Base-by-base conservation (phyloP, 2,113 vertebrate species). In the Mugil cephalus region DNA sequence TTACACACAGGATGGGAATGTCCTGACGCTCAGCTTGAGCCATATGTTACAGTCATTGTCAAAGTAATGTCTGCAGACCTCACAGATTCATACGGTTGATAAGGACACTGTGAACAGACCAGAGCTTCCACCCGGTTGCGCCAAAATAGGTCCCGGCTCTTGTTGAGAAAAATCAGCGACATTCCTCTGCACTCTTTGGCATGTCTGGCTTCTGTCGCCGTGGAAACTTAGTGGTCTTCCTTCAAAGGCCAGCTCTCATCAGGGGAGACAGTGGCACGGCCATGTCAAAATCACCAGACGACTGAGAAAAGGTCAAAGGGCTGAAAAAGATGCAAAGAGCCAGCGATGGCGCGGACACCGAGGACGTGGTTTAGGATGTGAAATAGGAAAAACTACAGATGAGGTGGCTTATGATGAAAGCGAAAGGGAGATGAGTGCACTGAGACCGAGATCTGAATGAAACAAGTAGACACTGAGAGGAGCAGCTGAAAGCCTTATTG, bases 241-340 rank as follows among this genome's bases (percentile, higher is more conserved):
- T 88, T 93, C 88, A 91, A 93, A 92, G 88, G 76, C 51, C 66
- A 6, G 61, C 71, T 87, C 81, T 87, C 85, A 81, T 59, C 14
- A 7, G 34, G 55, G 50, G 72, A 89, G 86, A 86, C 81, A 88
- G 88, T 85, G 56, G 75, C 90, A 90, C 15, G 1, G 63, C 48
- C 74, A 34, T 87, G 92, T 88, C 80, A 93, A 86, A 93, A 89
- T 81, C 77, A 79, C 58, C 90, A 93, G 70, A 60, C 21, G 12
- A 61, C 70, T 79, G 90, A 89, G 88, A 93, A 92, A 89, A 86
- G 83, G 88, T 80, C 78, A 89, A 60, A 81, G 84, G 75, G 67
- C 60, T 45, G 69, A 53, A 69, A n/a, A 63, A 68, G 64, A 83
- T 77, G 73, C 66, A 67, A 84, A 68, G 77, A 79, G 52, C 35